Conservation (phyloP, 2,797 vertebrate genomes). For the Myotis pilosus region DNA sequence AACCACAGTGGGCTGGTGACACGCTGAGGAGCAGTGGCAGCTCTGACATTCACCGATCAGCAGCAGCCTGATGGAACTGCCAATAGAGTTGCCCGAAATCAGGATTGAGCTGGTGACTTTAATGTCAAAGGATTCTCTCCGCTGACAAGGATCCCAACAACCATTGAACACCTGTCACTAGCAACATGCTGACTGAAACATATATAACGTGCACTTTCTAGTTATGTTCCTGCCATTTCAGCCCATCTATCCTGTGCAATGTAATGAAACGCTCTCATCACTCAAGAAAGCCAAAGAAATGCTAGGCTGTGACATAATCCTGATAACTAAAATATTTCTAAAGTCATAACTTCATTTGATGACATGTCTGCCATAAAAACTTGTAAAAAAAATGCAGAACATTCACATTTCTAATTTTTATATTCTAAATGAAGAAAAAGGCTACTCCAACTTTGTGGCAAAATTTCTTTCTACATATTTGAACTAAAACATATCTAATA, state of each 20-base stretch:
- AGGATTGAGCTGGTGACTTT: constrained; percentile 79
- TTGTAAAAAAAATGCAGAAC: not conserved
- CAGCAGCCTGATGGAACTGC: constrained; percentile 84
- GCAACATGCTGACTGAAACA: constrained; percentile 71
- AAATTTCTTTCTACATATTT: constrained; percentile 36
- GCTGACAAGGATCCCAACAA: constrained; percentile 84
- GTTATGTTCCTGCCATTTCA: constrained; percentile 77
- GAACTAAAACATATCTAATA: constrained; percentile 17
- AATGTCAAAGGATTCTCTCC: constrained; percentile 82
- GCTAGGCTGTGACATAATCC: constrained; percentile 39
- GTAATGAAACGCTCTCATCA: constrained; percentile 42
- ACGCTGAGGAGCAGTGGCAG: constrained; percentile 70
- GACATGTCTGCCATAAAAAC: not conserved
- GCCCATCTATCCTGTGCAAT: constrained; percentile 18
- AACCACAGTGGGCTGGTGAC: constrained; percentile 69
- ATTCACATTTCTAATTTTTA: constrained; percentile 3
- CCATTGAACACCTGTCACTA: constrained; percentile 83
- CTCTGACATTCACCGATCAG: constrained; percentile 82
- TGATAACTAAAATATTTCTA: not conserved
- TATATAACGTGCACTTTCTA: constrained; percentile 73
- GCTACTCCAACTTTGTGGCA: not conserved
- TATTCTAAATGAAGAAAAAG: not conserved
- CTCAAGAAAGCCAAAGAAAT: constrained; percentile 64
- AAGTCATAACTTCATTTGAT: not conserved
- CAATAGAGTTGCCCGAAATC: constrained; percentile 82